These are phyloP conservation scores for Myathropa florea DNA, from an alignment of 2,888 invertebrate species.

Conservation along the genomic window DNA sequence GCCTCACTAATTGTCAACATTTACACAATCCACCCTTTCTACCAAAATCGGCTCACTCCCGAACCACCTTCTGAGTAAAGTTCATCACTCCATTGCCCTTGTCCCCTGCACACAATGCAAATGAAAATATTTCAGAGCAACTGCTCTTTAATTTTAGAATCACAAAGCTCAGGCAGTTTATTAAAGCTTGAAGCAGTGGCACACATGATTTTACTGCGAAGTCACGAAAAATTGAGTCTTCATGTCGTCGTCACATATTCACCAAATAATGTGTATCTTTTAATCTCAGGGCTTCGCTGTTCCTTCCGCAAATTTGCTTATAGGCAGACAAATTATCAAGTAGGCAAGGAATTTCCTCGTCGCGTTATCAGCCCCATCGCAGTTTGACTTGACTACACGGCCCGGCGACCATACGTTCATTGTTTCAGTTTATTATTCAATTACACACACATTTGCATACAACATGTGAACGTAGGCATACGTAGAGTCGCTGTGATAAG, in stretches of 20 bases:
- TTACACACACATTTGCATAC: constrained; percentile 20
- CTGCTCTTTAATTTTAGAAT: constrained; percentile 36
- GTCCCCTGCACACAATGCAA: constrained; percentile 8
- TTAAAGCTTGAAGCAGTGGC: neutral
- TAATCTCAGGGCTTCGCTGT: constrained; percentile 35
- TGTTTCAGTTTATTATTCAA: constrained; percentile 24
- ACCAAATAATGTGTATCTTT: constrained; percentile 29
- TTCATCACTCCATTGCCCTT: neutral
- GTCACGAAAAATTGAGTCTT: constrained; percentile 26
- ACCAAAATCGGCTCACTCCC: neutral
- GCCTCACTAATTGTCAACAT: constrained; percentile 54
- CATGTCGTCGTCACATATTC: constrained; percentile 19
- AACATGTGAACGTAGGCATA: neutral
- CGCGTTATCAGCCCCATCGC: constrained; percentile 53
- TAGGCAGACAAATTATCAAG: constrained; percentile 54
- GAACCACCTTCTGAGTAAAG: neutral
- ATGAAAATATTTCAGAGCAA: constrained; percentile 46
- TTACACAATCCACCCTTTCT: constrained; percentile 26
- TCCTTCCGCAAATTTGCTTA: constrained; percentile 45
- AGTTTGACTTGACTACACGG: neutral
- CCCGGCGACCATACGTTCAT: constrained; percentile 9
- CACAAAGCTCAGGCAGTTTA: constrained; percentile 1
- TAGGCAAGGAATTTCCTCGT: constrained; percentile 57
- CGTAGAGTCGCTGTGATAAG: constrained; percentile 73
- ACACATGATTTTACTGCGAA: neutral